Evolutionary conservation across 2,797 vertebrate genomes (phyloP).

Genomic region (Orientallactaga sibirica): DNA sequence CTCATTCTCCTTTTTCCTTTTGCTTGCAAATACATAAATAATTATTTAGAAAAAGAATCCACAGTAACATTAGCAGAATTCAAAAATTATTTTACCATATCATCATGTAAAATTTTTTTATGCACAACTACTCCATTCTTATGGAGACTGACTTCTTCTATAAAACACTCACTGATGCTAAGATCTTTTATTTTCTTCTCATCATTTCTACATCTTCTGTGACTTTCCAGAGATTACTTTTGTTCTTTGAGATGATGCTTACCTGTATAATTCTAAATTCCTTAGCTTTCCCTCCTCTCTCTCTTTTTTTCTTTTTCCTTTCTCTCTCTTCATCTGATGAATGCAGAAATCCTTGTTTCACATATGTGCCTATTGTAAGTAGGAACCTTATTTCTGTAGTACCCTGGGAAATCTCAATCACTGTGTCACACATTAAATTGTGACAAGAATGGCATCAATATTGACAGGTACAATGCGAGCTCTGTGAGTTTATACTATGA

Average conservation of each 20-base stretch:
- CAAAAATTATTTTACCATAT: background rate
- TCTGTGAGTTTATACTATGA: background rate
- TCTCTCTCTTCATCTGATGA: background rate
- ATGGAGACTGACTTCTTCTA: background rate
- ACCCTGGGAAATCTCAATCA: background rate
- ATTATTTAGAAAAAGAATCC: background rate
- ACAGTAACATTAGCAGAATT: background rate
- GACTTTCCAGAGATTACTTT: background rate
- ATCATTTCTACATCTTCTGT: background rate
- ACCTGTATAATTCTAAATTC: background rate
- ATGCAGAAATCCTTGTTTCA: background rate
- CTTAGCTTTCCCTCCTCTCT: background rate
- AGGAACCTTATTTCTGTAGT: background rate
- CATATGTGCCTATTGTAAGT: background rate
- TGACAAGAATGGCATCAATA: background rate
- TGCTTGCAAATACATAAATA: background rate
- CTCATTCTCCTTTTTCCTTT: too few species aligned
- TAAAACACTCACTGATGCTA: background rate
- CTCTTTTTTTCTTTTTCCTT: background rate
- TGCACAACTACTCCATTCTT: background rate
- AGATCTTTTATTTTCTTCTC: background rate
- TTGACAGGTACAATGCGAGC: background rate
- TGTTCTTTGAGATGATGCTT: background rate
- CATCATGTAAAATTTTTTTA: background rate
- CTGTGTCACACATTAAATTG: constrained; percentile 2